A percentile compares a stretch with the other conserved stretches of the same genome.
phyloP scores from a whole-genome alignment of 2,113 vertebrate species.

The Lichenostomus cassidix region DNA sequence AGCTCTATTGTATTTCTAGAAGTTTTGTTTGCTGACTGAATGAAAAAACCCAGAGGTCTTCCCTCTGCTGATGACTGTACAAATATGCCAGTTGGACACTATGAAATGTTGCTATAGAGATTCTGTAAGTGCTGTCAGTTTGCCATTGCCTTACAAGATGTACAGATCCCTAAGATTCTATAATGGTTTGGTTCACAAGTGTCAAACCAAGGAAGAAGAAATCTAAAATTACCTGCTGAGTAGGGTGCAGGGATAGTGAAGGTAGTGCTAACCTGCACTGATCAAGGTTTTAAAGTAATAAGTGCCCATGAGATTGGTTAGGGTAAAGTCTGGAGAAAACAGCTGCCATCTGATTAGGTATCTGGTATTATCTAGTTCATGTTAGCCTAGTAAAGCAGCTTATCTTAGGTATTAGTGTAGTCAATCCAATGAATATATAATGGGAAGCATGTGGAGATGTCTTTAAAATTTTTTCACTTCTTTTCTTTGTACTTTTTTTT shows the following conservation, averaged over 20 bases:
- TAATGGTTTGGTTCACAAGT: neutral
- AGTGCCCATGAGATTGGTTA: neutral
- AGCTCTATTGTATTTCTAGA: neutral
- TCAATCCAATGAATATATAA: neutral
- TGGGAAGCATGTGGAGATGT: neutral
- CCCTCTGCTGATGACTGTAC: neutral
- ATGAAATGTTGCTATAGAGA: neutral
- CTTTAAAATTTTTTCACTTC: neutral
- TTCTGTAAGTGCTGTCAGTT: neutral
- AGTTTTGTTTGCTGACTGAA: neutral
- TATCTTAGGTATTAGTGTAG: neutral
- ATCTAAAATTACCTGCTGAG: neutral
- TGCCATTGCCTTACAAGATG: neutral
- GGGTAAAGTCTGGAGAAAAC: neutral
- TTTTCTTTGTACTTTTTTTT: neutral
- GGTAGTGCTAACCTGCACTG: neutral
- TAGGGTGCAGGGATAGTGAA: neutral
- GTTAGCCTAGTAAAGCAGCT: neutral
- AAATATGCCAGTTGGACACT: neutral
- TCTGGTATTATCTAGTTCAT: neutral
- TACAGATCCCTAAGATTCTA: neutral
- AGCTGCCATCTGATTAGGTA: neutral
- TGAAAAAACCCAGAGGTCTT: neutral
- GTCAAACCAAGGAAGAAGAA: neutral
- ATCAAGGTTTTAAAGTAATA: neutral